Conservation (phyloP, 2,113 vertebrate genomes). For the Polypterus senegalus region DNA sequence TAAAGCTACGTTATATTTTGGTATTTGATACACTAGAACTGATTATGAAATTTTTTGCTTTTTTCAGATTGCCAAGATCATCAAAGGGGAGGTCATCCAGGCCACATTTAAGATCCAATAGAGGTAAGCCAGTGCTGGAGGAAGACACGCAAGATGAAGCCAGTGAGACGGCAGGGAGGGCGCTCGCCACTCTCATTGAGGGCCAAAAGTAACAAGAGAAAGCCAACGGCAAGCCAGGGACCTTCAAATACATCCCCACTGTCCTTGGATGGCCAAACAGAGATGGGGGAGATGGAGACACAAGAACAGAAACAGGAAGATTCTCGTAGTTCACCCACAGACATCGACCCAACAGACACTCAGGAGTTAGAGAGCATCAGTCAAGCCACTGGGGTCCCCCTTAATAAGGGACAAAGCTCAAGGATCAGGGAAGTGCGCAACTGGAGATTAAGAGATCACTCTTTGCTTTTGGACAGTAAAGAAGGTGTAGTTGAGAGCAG, state of each 20-base stretch:
- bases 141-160: constrained; percentile 54
- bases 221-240: constrained; percentile 20
- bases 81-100: no score
- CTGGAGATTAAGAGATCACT: not conserved
- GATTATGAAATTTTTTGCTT: no score
- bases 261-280: constrained; percentile 30
- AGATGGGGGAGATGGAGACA: constrained; percentile 44
- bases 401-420: not conserved
- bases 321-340: no score
- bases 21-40: no score
- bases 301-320: constrained; percentile 10
- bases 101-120: no score
- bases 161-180: constrained; percentile 56
- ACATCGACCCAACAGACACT: no score
- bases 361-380: not conserved
- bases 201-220: constrained; percentile 57
- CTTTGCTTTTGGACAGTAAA: no score
- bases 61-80: no score
- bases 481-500: no score
- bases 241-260: constrained; percentile 5
- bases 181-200: constrained; percentile 53
- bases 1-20: no score
- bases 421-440: constrained; percentile 1
- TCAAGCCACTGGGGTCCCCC: not conserved
- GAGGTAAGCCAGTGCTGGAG: constrained; percentile 8